Base-by-base conservation (phyloP, 1,140 invertebrate species). In the Melanaphis sacchari region DNA sequence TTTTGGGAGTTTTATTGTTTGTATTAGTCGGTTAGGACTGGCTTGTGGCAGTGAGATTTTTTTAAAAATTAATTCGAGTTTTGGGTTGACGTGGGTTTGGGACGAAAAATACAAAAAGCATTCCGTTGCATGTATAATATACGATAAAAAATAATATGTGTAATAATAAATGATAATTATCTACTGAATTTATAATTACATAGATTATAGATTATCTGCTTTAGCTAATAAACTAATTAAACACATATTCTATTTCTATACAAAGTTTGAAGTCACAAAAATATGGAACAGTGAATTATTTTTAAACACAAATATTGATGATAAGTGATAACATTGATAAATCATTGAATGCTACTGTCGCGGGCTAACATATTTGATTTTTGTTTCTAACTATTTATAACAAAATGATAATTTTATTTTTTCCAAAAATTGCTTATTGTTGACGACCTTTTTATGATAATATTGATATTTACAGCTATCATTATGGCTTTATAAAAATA, bases 61-160 rank as follows among this genome's bases (percentile, higher is more conserved):
- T 66, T 66, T 59, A 31, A 66, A 66, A 76, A 76, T 76, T 76
- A 76, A 76, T 76, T 76, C 59, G 31, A n/a, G 59, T 76, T 76
- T 76, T 15, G 59, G 59, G 59, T 76, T 76, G 59, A 76, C 18
- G n/a, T 76, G 59, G 59, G n/a, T 76, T n/a, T 22, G 31, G 59
- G 31, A 31, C 31, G 31, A 76, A 76, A 76, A 76, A 76, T n/a
- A 76, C 31, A 76, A 76, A 66, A 76, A 76, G 31, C 59, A 76
- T 15, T n/a, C 15, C 15, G 22, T 15, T n/a, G 59, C 11, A n/a
- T 76, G 36, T 76, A 76, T 18, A 76, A 76, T 76, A 76, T 36
- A 76, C 11, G 31, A 76, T n/a, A 76, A n/a, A n/a, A n/a, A 76
- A 76, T 76, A n/a, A 76, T 76, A n/a, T 76, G 59, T 76, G 18